These are phyloP conservation scores for Chrysolina haemoptera DNA, from an alignment of 2,888 invertebrate species.

Conservation along the genomic window DNA sequence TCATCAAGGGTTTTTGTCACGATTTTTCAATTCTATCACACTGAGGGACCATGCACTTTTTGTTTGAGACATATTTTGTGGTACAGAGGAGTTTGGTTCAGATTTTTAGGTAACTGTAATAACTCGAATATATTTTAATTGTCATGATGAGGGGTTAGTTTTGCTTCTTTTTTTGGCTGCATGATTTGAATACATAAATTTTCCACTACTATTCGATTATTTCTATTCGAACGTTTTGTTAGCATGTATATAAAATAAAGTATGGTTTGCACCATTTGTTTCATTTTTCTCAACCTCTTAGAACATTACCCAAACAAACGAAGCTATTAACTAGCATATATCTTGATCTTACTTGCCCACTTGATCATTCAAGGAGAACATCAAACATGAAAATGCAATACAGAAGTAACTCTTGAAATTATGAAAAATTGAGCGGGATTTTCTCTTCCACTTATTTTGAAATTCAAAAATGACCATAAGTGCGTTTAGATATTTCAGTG, in stretches of 20 bases:
- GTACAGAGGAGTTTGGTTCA: slow-evolving; percentile 23
- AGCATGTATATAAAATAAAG: slow-evolving; percentile 58
- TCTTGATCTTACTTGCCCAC: no score
- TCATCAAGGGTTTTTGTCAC: slow-evolving; percentile 33
- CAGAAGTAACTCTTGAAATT: no score
- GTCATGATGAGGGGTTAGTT: slow-evolving; percentile 25
- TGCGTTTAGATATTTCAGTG: no score
- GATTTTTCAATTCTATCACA: slow-evolving; percentile 33
- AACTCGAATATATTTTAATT: slow-evolving; percentile 31
- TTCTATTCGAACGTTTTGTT: slow-evolving; percentile 52
- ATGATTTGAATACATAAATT: slow-evolving; percentile 38
- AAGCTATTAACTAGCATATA: no score
- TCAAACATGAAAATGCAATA: no score
- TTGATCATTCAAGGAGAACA: no score
- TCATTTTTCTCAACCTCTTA: slow-evolving; percentile 44
- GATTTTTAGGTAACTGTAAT: slow-evolving; percentile 29
- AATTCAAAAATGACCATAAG: no score
- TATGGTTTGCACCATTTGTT: slow-evolving; percentile 54
- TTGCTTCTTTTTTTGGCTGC: slow-evolving; percentile 45
- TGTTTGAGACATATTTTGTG: slow-evolving; percentile 10
- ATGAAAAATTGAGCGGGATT: no score
- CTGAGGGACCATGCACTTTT: slow-evolving; percentile 44
- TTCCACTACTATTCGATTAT: slow-evolving; percentile 39
- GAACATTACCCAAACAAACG: not conserved
- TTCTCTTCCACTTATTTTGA: no score